Conservation (phyloP, 2,888 invertebrate genomes). For the Cybosia mesomella region DNA sequence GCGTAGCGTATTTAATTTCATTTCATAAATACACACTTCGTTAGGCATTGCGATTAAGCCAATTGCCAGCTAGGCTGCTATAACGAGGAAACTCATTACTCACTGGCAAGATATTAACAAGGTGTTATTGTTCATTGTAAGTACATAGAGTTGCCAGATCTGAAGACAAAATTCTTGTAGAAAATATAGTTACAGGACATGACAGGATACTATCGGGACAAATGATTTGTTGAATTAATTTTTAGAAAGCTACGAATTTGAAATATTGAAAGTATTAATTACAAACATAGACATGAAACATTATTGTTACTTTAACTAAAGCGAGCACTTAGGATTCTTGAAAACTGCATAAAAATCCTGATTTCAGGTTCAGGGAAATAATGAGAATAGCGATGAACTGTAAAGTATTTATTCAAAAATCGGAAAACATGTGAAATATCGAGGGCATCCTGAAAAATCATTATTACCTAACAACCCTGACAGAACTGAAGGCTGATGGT, state of each 20-base stretch:
- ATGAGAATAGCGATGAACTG: not conserved
- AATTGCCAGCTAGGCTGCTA: slow-evolving; percentile 42
- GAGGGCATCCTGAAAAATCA: not conserved
- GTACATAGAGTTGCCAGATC: slow-evolving; percentile 19
- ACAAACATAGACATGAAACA: not conserved
- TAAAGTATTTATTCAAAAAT: not conserved
- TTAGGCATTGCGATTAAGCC: slow-evolving; percentile 46
- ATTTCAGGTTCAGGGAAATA: not conserved
- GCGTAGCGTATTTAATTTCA: slow-evolving; percentile 40
- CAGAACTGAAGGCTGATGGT: not conserved
- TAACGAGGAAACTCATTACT: slow-evolving; percentile 55
- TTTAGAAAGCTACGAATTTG: not conserved
- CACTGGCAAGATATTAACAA: slow-evolving; percentile 47
- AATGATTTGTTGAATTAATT: too few relatives aligned
- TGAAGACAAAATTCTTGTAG: not conserved
- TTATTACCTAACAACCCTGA: not conserved
- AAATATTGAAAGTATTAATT: not conserved
- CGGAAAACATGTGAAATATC: not conserved
- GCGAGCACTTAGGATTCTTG: not conserved
- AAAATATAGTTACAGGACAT: not conserved
- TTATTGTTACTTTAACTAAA: not conserved
- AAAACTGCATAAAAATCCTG: not conserved
- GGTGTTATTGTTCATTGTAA: slow-evolving; percentile 43
- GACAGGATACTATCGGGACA: not conserved
- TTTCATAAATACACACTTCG: slow-evolving; percentile 27